Conservation (phyloP, 2,113 vertebrate species). For the Maccullochella peelii region DNA sequence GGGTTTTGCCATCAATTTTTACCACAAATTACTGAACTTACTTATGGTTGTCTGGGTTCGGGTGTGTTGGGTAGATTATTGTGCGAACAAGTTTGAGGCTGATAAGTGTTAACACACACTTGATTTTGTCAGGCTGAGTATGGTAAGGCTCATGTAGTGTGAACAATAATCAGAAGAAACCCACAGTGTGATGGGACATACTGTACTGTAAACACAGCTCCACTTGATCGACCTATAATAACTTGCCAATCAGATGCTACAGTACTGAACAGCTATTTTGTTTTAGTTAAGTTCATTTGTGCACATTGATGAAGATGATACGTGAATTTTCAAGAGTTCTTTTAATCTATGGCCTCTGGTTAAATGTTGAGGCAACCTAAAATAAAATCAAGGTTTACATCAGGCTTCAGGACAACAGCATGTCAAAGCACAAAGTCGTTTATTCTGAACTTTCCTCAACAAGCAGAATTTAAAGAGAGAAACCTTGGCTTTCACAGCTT, state of each 20-base stretch:
- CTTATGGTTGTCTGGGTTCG: no score
- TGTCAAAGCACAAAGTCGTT: slow-evolving; percentile 20
- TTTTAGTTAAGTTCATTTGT: neutral
- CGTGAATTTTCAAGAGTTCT: no score
- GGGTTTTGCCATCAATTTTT: no score
- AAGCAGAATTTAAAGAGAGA: neutral
- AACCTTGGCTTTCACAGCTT: slow-evolving; percentile 25
- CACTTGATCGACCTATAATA: neutral
- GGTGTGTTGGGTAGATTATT: no score
- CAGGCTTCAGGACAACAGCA: no score
- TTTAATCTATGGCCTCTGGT: neutral
- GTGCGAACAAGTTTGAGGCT: no score
- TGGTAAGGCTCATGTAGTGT: neutral
- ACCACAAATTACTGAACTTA: no score
- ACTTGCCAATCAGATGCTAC: neutral
- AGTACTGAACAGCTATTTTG: neutral
- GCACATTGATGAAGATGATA: neutral
- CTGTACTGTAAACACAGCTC: neutral
- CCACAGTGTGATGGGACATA: no score
- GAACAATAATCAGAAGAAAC: neutral
- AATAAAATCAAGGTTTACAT: neutral
- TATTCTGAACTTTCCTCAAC: slow-evolving; percentile 8
- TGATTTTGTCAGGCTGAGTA: no score
- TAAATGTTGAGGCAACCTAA: neutral
- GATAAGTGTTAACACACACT: no score